Conservation (phyloP, 2,797 vertebrate species). For the Galago senegalensis region DNA sequence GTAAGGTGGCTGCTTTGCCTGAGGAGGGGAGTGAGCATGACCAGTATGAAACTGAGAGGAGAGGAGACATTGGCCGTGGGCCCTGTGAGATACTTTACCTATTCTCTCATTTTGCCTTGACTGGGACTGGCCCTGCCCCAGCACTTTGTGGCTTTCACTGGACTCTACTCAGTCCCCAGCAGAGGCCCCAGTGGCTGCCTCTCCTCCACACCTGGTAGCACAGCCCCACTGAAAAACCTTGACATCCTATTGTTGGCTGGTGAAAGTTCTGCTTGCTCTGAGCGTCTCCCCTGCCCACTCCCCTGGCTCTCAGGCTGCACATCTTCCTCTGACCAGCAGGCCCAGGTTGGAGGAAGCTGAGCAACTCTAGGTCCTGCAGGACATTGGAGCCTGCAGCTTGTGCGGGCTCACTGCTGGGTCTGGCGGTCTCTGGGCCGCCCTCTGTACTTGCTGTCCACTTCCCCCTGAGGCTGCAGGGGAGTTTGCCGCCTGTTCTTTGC, state of each 20-base stretch:
- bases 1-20: not conserved
- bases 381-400: not conserved
- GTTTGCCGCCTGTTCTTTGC: not conserved
- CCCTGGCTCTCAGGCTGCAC: not conserved
- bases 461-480: not conserved
- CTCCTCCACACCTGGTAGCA: not conserved
- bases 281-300: not conserved
- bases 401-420: not conserved
- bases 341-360: not conserved
- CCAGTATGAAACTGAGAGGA: not conserved
- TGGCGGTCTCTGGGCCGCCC: not conserved
- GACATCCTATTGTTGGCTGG: constrained; percentile 39
- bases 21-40: not conserved
- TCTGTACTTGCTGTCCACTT: not conserved
- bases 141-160: not conserved
- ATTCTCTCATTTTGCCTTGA: not conserved
- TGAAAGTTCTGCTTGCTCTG: not conserved
- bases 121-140: not conserved
- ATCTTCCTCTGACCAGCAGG: not conserved
- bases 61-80: not conserved
- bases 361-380: not conserved
- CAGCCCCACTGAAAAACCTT: constrained; percentile 32
- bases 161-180: not conserved
- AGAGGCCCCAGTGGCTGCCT: not conserved
- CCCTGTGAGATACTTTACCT: not conserved